Percentiles rank a stretch among this genome's conserved stretches.
Evolutionary conservation across 2,113 vertebrate species (phyloP).

Genomic region (Sclerurus mexicanus): DNA sequence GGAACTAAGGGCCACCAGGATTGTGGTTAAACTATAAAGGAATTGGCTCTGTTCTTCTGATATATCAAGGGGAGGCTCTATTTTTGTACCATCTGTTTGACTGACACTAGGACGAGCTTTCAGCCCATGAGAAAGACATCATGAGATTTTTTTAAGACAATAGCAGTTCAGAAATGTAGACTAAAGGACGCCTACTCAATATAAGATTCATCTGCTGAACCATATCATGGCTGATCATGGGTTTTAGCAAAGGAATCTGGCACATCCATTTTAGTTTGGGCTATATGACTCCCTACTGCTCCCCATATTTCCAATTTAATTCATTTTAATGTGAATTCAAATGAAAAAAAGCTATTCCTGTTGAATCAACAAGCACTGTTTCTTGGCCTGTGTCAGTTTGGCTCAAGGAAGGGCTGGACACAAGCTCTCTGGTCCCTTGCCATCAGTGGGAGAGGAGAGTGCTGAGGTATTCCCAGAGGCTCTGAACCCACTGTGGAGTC

Average conservation of each 20-base stretch:
- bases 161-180: constrained; percentile 8
- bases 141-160: constrained; percentile 8
- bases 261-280: not conserved
- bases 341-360: not conserved
- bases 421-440: not conserved
- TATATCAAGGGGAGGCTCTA: not conserved
- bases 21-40: not conserved
- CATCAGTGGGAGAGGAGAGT: not conserved
- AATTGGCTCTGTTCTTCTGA: not conserved
- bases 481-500: not conserved
- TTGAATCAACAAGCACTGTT: not conserved
- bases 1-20: not conserved
- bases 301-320: not conserved
- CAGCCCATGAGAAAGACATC: not conserved
- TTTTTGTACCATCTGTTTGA: constrained; percentile 10
- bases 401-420: not conserved
- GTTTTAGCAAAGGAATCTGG: not conserved
- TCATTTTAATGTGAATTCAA: not conserved
- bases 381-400: not conserved
- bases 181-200: not conserved
- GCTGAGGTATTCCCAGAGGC: fast-evolving
- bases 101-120: not conserved
- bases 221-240: not conserved
- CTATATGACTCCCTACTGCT: not conserved
- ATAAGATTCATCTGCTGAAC: constrained; percentile 20